Conservation (phyloP, 2,888 invertebrate species). For the Lepidonotus clava region DNA sequence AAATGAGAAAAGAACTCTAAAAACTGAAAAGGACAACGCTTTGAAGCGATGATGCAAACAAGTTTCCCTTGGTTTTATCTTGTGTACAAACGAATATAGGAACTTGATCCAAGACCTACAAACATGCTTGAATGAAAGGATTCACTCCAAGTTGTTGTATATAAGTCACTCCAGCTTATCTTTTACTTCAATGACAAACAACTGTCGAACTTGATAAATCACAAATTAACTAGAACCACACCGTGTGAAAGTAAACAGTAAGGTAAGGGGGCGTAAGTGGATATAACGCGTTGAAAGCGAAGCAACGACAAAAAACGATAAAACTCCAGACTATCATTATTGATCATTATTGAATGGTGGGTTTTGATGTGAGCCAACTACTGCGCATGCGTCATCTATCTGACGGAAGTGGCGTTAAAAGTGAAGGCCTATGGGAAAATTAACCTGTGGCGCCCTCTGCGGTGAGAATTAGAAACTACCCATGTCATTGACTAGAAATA, state of each 20-base stretch:
- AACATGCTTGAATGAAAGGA: neutral
- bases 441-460: conserved; percentile 1
- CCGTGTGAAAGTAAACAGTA: conserved; percentile 23
- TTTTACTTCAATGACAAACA: conserved; percentile 15
- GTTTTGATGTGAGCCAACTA: neutral
- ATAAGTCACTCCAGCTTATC: conserved; percentile 10
- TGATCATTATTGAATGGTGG: too few species aligned
- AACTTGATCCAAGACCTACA: neutral
- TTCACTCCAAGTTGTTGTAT: neutral
- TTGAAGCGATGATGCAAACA: conserved; percentile 43
- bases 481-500: conserved; percentile 50
- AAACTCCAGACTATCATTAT: conserved; percentile 37
- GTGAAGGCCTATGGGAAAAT: conserved; percentile 32
- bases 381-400: neutral
- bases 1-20: neutral
- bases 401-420: conserved; percentile 3
- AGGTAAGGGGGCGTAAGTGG: conserved; percentile 15
- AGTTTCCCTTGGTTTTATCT: conserved; percentile 10
- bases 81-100: conserved; percentile 1
- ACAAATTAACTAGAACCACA: conserved; percentile 37
- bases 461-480: conserved; percentile 47
- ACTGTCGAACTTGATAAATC: conserved; percentile 36
- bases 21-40: neutral
- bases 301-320: conserved; percentile 22
- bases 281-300: conserved; percentile 9